Percentiles rank a stretch among this genome's conserved stretches.
Conservation (phyloP, 2,797 vertebrate genomes). For the Muscicapa comitata region DNA sequence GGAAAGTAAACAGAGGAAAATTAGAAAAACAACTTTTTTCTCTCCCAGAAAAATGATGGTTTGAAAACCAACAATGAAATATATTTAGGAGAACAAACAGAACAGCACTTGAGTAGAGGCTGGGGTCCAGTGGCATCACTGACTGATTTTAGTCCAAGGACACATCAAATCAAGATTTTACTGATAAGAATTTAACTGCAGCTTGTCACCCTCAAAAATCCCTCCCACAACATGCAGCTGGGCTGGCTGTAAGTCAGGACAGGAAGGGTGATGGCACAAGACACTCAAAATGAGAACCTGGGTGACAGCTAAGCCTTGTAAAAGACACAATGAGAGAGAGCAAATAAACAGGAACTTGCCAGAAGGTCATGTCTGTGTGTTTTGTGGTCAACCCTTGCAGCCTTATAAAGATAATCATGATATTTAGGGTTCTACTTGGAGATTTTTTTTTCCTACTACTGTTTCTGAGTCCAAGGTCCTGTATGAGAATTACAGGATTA, state of each 20-base stretch:
- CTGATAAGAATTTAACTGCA: background rate
- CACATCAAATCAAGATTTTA: background rate
- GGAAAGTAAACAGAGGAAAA: background rate
- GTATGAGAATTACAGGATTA: background rate
- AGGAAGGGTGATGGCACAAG: background rate
- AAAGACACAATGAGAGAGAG: rapidly evolving
- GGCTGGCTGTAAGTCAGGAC: background rate
- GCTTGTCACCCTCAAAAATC: background rate
- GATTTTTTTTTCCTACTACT: background rate
- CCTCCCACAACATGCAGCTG: background rate
- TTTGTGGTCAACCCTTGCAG: background rate
- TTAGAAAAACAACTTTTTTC: background rate
- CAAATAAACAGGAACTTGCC: background rate
- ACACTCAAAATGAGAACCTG: background rate
- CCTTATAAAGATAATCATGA: background rate
- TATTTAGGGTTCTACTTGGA: background rate
- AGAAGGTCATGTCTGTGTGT: background rate
- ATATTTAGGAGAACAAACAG: background rate
- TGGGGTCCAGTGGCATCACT: background rate
- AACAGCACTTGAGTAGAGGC: background rate
- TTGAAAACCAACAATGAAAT: background rate
- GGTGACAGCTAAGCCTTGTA: background rate
- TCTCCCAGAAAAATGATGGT: background rate
- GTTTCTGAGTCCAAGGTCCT: background rate
- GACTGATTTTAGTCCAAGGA: background rate